Evolutionary conservation across 2,888 invertebrate species (phyloP).

Genomic region (Chrysolina oricalcia): DNA sequence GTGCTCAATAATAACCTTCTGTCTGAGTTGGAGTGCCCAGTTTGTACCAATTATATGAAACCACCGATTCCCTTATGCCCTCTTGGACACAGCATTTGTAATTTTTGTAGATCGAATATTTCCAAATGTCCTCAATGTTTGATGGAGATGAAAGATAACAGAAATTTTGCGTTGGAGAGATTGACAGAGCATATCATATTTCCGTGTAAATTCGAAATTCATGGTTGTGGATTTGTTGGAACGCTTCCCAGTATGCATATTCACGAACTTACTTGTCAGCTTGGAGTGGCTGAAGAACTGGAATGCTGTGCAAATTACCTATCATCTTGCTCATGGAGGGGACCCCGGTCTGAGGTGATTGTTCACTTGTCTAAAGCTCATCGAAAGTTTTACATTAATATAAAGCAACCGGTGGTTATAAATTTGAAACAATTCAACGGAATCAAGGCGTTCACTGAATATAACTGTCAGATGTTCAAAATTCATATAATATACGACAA

Average conservation of each 20-base stretch:
- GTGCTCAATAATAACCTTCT: conserved; percentile 4
- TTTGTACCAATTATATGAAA: conserved; percentile 16
- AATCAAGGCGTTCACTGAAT: neutral
- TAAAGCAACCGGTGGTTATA: neutral
- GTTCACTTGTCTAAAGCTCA: neutral
- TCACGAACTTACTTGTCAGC: neutral
- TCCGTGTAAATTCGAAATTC: conserved; percentile 13
- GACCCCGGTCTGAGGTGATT: conserved; percentile 13
- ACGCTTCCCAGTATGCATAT: neutral
- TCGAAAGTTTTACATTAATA: neutral
- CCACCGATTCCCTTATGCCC: conserved; percentile 24
- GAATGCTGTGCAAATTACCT: conserved; percentile 6
- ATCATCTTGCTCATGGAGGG: conserved; percentile 3
- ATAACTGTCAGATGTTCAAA: conserved; percentile 18
- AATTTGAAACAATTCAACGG: conserved; percentile 7
- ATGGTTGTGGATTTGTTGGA: conserved; percentile 11
- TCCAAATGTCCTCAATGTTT: conserved; percentile 18
- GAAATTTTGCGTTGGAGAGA: conserved; percentile 26
- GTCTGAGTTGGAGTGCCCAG: conserved; percentile 25
- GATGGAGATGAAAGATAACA: conserved; percentile 5
- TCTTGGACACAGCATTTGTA: conserved; percentile 20
- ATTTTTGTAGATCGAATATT: conserved; percentile 1
- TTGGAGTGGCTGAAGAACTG: neutral
- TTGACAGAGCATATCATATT: conserved; percentile 17
- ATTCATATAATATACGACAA: conserved; percentile 1